A percentile compares a stretch with the other conserved stretches of the same genome.
phyloP scores from a whole-genome alignment of 2,113 vertebrate species.

The Hippocampus zosterae region DNA sequence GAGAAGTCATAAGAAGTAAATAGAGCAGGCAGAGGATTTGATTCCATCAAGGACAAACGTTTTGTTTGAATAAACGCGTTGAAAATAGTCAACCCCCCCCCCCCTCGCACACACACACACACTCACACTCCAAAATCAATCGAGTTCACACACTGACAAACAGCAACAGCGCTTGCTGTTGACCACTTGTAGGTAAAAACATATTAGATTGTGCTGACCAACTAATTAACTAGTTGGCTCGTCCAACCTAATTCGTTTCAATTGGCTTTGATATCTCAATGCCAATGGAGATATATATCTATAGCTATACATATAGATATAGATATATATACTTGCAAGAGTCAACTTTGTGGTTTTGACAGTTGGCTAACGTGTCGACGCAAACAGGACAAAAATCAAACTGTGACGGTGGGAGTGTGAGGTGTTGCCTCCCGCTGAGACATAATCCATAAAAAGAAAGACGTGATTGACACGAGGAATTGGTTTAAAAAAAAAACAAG shows the following conservation, averaged over 20 bases:
- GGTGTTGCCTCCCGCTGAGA: slow-evolving; percentile 43
- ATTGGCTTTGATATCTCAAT: background rate
- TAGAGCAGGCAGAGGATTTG: background rate
- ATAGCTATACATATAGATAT: no score
- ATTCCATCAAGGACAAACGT: background rate
- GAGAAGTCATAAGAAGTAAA: slow-evolving; percentile 1
- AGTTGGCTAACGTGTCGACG: background rate
- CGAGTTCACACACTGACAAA: background rate
- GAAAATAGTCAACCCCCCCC: background rate
- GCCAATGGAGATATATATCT: background rate
- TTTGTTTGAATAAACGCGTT: background rate
- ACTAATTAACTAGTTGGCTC: no score
- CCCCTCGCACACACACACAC: no score
- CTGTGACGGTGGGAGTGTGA: slow-evolving; percentile 32
- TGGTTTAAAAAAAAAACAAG: slow-evolving; percentile 44
- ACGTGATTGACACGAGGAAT: slow-evolving; percentile 55
- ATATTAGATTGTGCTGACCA: no score
- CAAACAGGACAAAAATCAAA: slow-evolving; percentile 27
- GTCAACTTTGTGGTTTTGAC: background rate
- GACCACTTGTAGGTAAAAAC: background rate
- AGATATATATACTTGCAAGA: background rate
- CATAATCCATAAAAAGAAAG: slow-evolving; percentile 30
- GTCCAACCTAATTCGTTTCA: background rate
- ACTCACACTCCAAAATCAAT: background rate
- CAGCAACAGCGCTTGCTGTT: background rate